phyloP scores from a whole-genome alignment of 1,140 invertebrate genomes.

The Tetramorium alpestre region DNA sequence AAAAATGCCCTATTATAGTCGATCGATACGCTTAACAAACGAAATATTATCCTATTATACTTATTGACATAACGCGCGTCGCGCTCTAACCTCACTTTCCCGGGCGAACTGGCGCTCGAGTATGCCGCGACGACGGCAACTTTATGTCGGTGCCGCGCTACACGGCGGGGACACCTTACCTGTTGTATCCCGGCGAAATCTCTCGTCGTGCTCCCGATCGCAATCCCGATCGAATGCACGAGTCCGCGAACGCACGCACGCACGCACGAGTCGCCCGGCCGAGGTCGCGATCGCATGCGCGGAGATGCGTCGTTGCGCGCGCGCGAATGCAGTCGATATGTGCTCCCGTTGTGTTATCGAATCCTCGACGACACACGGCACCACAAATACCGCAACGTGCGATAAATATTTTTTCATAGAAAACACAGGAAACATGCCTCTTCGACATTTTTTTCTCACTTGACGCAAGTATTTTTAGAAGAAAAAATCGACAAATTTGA shows the following conservation, averaged over 20 bases:
- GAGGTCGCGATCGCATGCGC: not conserved
- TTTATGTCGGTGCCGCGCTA: not conserved
- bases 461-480: no score
- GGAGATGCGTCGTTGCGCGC: not conserved
- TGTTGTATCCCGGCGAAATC: not conserved
- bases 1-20: no score
- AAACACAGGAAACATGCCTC: not conserved
- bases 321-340: slow-evolving; percentile 1
- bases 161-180: not conserved
- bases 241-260: not conserved
- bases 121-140: not conserved
- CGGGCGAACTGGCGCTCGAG: not conserved
- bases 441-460: no score
- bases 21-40: no score
- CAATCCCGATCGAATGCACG: not conserved
- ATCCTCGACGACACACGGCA: not conserved
- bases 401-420: not conserved
- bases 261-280: not conserved
- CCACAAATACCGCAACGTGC: not conserved
- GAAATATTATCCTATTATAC: no score
- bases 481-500: no score
- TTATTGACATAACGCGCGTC: not conserved
- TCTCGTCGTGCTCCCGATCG: not conserved
- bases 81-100: slow-evolving; percentile 21
- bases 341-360: not conserved